Base-by-base conservation (phyloP, 2,888 invertebrate species). In the Leptinotarsa juncta region DNA sequence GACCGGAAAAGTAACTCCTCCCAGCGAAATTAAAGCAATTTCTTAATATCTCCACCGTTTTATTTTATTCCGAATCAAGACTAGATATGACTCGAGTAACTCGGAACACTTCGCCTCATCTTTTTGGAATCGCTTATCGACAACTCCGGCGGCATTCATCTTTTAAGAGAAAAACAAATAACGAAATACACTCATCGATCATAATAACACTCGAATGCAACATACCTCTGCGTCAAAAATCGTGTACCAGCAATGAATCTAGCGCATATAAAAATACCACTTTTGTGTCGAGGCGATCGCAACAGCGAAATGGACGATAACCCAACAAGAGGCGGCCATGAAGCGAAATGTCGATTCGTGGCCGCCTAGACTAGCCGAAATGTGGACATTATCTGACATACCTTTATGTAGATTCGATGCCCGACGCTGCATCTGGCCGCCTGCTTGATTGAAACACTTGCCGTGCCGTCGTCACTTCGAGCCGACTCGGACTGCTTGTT, bases 361-460 rank as follows among this genome's bases (percentile, higher is more conserved):
- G 57, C 20, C 66, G 49, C 53, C 62, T 32, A 55, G 18, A 49
- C 26, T 26, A 65, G 48, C 48, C 67, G 51, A 66, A 53, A 55
- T 53, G 68, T 67, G 62, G 50, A 67, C 73, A 72, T 73, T 71
- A 62, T 71, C 73, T 70, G 78, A 85, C 87, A 85, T 85, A 90
- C 90, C 90, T 90, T 90, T 90, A 86, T 90, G 90, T 84, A 89
- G 89, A 85, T 90, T 89, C 86, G 90, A 90, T 88, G 90, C 89
- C 82, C 89, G 89, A 86, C 90, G 76, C 69, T 73, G 90, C 90
- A 90, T 90, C 86, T 90, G 87, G 87, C 86, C 84, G 77, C 72
- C 76, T 69, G 55, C 65, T 57, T 70, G 69, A 49, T 65, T 65
- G 70, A 60, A 53, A 68, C 68, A 55, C 68, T 67, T 67, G 50